Percentiles rank a stretch among this genome's conserved stretches.
Conservation (phyloP, 2,113 vertebrate species). For the Lonchura striata region DNA sequence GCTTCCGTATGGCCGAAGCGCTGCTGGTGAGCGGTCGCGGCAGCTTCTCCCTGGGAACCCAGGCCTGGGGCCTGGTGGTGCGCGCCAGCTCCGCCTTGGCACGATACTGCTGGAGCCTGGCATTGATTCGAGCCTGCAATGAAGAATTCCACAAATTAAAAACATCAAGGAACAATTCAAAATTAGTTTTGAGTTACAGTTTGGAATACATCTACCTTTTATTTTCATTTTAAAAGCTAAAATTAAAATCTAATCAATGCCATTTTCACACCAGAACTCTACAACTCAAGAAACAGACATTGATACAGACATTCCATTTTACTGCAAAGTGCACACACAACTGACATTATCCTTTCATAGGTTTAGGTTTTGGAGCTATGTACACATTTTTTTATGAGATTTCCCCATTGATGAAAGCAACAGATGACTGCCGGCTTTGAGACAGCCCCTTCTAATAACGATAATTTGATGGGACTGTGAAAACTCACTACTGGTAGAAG, state of each 20-base stretch:
- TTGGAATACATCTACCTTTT: not conserved
- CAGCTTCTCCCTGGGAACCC: constrained; percentile 95
- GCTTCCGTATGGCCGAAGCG: constrained; percentile 93
- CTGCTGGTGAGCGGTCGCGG: constrained; percentile 94
- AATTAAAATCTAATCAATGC: not conserved
- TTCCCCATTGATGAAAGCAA: not conserved
- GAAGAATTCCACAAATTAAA: not conserved
- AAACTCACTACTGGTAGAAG: not conserved
- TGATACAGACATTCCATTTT: not conserved
- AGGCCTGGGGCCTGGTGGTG: constrained; percentile 93
- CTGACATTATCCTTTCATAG: not conserved
- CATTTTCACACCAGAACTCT: not conserved
- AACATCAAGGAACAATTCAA: not conserved
- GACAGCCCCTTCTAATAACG: not conserved
- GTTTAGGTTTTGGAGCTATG: not conserved
- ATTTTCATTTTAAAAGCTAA: not conserved
- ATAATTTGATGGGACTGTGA: not conserved
- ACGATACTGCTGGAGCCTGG: constrained; percentile 93
- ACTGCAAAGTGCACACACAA: not conserved
- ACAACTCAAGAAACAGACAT: not conserved
- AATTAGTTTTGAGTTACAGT: not conserved
- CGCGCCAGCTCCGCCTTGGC: constrained; percentile 93
- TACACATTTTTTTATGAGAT: not conserved
- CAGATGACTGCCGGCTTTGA: not conserved
- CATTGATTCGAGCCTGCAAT: constrained; percentile 88